Percentiles rank a stretch among this genome's conserved stretches.
Conservation (phyloP, 2,113 vertebrate species). For the Stomatorhinus ivindoensis region DNA sequence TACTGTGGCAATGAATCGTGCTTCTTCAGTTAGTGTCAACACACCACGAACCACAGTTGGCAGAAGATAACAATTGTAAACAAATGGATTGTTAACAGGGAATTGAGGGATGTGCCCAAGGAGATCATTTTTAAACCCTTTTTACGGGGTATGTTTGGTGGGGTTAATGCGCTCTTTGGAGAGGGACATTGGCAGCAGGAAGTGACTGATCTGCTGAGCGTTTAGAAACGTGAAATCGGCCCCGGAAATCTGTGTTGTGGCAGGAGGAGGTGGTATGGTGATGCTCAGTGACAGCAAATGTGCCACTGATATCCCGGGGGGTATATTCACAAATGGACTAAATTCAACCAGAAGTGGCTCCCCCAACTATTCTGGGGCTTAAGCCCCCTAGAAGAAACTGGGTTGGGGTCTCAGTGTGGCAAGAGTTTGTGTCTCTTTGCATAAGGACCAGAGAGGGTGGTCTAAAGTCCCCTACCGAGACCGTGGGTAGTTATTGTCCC, state of each 20-base stretch:
- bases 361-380: background rate
- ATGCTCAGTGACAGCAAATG: background rate
- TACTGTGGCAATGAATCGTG: background rate
- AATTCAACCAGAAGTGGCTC: too few relatives aligned
- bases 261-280: background rate
- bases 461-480: background rate
- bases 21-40: constrained; percentile 1
- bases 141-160: background rate
- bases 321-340: background rate
- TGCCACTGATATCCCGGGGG: background rate
- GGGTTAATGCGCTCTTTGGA: background rate
- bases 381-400: background rate
- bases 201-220: background rate
- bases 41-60: background rate
- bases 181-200: background rate
- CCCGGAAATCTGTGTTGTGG: background rate
- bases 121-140: background rate
- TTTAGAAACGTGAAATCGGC: background rate
- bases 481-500: background rate
- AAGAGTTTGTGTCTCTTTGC: background rate
- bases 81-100: constrained; percentile 3
- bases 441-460: background rate
- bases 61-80: background rate
- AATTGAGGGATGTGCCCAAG: background rate
- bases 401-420: background rate